These are phyloP conservation scores for Colletes latitarsis DNA, from an alignment of 1,140 invertebrate genomes.

Conservation along the genomic window DNA sequence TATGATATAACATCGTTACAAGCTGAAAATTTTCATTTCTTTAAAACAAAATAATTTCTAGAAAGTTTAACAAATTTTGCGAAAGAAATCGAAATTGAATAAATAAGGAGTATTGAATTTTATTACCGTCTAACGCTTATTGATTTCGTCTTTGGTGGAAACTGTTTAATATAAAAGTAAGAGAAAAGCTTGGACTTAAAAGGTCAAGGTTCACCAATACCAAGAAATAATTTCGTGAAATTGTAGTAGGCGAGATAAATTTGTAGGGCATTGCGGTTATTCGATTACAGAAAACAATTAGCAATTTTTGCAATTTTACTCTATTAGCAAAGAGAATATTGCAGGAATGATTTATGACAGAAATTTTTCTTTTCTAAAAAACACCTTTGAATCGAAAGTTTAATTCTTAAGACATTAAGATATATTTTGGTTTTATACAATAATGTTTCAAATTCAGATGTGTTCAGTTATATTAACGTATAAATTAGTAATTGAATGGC, in stretches of 20 bases:
- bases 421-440: too few relatives aligned
- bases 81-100: too few relatives aligned
- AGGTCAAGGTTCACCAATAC: background rate
- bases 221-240: background rate
- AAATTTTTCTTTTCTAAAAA: background rate
- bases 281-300: background rate
- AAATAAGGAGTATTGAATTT: background rate
- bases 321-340: background rate
- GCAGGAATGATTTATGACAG: background rate
- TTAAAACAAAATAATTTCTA: too few relatives aligned
- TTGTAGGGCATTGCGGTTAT: background rate
- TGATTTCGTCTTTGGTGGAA: background rate
- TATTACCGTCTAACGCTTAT: background rate
- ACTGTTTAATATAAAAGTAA: background rate
- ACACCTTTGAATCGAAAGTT: too few relatives aligned
- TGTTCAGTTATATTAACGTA: too few relatives aligned
- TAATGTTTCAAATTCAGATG: too few relatives aligned
- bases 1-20: too few relatives aligned
- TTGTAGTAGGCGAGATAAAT: background rate
- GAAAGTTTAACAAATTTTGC: too few relatives aligned
- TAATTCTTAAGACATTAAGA: too few relatives aligned
- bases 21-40: too few relatives aligned
- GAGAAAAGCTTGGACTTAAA: background rate
- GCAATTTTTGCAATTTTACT: constrained; percentile 1
- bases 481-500: too few relatives aligned